Base-by-base conservation (phyloP, 2,888 invertebrate genomes). In the Tuta absoluta region DNA sequence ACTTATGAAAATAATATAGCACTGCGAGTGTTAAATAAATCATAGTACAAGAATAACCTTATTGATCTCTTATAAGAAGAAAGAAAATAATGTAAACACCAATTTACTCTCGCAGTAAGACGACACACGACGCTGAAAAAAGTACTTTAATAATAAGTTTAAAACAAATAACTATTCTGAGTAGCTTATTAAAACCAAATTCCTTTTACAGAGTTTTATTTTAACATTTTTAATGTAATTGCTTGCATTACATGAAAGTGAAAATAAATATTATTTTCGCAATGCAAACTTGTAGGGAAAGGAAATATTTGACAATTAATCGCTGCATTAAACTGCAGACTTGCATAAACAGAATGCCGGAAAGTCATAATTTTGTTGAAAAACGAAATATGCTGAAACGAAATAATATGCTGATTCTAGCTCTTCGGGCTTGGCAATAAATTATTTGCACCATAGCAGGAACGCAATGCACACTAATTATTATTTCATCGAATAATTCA, bases 401-500 rank as follows among this genome's bases (percentile, higher is more conserved):
- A 33, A 33, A 33, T 33, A 33, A 33, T 33, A 33, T 33, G 61
- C 61, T 61, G 61, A 61, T 12, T 28, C 59, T 24, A 41, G 59
- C 45, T 19, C 48, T 24, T 17, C n/a, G 21, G 12, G 33, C 19
- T 14, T 66, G 62, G 66, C 66, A 28, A 69, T 70, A 68, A 70
- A 70, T 70, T 68, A 69, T 58, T 65, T 65, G 67, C 69, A 56
- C 60, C 62, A 68, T 63, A 64, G 67, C 62, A 60, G 63, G 63
- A 49, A 33, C 24, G 63, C 66, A 66, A 66, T 68, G 66, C 67
- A 67, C 65, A 66, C 63, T 68, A 69, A 69, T 71, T 69, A 69
- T 69, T 69, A 69, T 71, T 71, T 67, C 66, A 71, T 67, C 68
- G 67, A 69, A 66, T 69, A 66, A 71, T 71, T 66, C 65, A 67